Percentiles rank a stretch among this genome's conserved stretches.
Conservation (phyloP, 2,797 vertebrate genomes). For the Malurus splendens region DNA sequence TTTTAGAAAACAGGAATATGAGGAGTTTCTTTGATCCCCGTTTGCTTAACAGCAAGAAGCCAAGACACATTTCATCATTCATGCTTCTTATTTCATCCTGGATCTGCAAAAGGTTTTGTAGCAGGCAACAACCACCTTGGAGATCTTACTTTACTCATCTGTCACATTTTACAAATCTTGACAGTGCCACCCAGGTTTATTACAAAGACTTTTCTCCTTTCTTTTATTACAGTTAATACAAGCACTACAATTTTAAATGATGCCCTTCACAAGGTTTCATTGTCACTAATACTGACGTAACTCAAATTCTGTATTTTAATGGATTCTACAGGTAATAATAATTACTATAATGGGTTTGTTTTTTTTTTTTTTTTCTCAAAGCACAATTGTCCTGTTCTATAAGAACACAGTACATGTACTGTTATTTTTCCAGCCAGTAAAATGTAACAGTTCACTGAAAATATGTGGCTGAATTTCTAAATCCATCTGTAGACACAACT, state of each 20-base stretch:
- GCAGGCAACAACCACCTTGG: not conserved
- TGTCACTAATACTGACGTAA: not conserved
- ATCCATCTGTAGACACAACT: rapidly evolving
- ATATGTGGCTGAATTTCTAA: rapidly evolving
- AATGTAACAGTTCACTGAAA: not conserved
- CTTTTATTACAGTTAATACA: not conserved
- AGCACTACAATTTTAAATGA: not conserved
- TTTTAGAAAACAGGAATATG: not conserved
- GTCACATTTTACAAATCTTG: not conserved
- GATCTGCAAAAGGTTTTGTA: not conserved
- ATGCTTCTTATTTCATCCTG: not conserved
- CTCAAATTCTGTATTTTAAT: not conserved
- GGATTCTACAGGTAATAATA: not conserved
- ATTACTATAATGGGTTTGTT: not conserved
- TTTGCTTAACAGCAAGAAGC: not conserved
- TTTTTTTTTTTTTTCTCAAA: not conserved
- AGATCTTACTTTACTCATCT: not conserved
- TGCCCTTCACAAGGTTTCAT: not conserved
- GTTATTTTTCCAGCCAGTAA: not conserved
- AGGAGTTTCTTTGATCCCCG: not conserved
- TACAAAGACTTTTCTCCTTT: not conserved
- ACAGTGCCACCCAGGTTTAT: not conserved
- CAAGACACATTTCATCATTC: not conserved
- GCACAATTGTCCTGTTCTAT: not conserved
- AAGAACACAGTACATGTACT: not conserved